A percentile compares a stretch with the other conserved stretches of the same genome.
These are phyloP conservation scores for Antheraea assamensis DNA, from an alignment of 2,888 invertebrate species.

Conservation along the genomic window DNA sequence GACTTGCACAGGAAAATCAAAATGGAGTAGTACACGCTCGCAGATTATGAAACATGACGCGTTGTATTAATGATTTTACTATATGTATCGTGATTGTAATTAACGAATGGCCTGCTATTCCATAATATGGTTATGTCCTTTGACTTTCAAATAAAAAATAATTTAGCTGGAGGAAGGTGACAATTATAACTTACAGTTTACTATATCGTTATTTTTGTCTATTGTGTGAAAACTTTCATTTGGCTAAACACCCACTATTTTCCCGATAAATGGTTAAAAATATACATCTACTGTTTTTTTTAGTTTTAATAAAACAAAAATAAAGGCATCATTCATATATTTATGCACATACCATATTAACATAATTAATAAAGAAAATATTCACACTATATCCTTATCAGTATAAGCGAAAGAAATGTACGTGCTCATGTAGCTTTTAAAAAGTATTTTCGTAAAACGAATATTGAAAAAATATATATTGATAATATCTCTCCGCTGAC, in stretches of 20 bases:
- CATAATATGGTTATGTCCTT: too few relatives aligned
- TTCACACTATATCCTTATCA: neutral
- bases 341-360: neutral
- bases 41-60: too few relatives aligned
- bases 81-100: too few relatives aligned
- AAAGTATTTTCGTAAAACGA: neutral
- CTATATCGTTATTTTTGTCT: too few relatives aligned
- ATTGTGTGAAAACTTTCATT: too few relatives aligned
- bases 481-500: neutral
- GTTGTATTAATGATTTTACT: too few relatives aligned
- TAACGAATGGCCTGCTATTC: too few relatives aligned
- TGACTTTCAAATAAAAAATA: too few relatives aligned
- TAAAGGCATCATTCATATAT: conserved; percentile 10
- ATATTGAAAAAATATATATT: neutral
- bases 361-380: neutral
- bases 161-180: too few relatives aligned
- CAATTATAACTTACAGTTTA: too few relatives aligned
- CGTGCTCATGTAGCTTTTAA: neutral
- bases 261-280: neutral
- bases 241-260: neutral
- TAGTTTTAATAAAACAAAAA: neutral
- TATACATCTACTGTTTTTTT: neutral
- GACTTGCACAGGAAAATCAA: too few relatives aligned
- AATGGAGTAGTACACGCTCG: too few relatives aligned
- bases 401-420: neutral